Conservation (phyloP, 2,113 vertebrate genomes). For the Ibidorhyncha struthersii region DNA sequence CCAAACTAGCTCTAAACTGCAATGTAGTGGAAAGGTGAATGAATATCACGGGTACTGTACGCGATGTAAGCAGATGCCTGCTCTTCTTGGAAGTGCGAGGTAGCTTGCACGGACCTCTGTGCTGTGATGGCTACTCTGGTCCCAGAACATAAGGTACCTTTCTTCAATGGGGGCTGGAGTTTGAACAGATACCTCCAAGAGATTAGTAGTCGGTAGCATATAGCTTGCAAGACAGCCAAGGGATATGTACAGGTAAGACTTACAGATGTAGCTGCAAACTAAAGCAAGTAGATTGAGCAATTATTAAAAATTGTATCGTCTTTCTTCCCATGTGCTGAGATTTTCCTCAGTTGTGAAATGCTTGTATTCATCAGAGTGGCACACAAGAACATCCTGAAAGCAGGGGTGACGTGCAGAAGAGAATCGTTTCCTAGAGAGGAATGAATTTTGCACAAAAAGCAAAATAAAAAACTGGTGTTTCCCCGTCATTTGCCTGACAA, state of each 20-base stretch:
- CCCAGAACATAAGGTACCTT: not conserved
- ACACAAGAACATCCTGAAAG: not conserved
- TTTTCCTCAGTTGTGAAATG: not conserved
- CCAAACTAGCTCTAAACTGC: not conserved
- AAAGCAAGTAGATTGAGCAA: not conserved
- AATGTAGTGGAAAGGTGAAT: constrained; percentile 22
- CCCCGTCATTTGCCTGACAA: not conserved
- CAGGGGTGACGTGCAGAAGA: not conserved
- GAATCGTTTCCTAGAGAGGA: not conserved
- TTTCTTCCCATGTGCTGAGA: not conserved
- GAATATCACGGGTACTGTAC: not conserved
- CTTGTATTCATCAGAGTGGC: not conserved
- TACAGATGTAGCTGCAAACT: not conserved
- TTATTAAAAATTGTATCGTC: not conserved
- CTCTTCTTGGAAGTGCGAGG: fast-evolving
- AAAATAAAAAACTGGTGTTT: not conserved
- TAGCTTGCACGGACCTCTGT: not conserved
- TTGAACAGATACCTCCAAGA: not conserved
- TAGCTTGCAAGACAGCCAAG: not conserved
- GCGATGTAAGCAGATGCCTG: not conserved
- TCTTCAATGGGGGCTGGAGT: not conserved
- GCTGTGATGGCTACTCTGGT: not conserved
- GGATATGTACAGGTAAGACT: not conserved
- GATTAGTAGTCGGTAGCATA: not conserved
- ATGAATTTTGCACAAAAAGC: not conserved